phyloP scores from a whole-genome alignment of 2,797 vertebrate species.

The Octomys mimax region DNA sequence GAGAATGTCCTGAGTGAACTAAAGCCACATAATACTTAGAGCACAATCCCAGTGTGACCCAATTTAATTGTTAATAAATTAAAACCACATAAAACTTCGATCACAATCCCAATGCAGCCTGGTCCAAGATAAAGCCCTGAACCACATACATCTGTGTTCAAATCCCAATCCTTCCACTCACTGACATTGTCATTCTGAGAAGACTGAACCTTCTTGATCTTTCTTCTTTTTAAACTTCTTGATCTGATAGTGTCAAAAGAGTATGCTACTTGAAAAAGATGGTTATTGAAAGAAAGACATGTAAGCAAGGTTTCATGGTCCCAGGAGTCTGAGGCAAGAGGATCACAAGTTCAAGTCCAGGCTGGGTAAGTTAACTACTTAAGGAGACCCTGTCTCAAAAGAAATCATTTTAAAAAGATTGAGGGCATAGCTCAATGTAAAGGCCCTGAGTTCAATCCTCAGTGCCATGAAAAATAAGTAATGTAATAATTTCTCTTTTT shows the following conservation, averaged over 20 bases:
- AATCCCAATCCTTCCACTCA: neutral
- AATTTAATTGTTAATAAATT: neutral
- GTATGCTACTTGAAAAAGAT: neutral
- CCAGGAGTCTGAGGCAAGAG: neutral
- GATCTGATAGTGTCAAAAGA: constrained; percentile 27
- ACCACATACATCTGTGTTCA: neutral
- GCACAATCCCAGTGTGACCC: neutral
- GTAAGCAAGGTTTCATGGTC: neutral
- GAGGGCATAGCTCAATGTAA: neutral
- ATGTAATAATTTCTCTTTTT: neutral
- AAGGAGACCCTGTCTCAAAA: neutral
- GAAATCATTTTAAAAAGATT: neutral
- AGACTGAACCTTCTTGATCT: constrained; percentile 34
- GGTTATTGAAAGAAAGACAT: constrained; percentile 57
- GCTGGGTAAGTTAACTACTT: neutral
- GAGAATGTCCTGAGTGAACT: neutral
- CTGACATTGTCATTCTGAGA: neutral
- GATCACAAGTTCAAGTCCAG: neutral
- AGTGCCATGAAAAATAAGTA: neutral
- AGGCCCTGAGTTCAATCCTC: neutral
- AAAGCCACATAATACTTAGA: neutral
- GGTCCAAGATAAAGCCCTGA: neutral
- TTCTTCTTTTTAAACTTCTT: constrained; percentile 42
- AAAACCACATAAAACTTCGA: neutral
- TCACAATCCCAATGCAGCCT: neutral